Evolutionary conservation across 2,888 invertebrate genomes (phyloP), one percentile per base, ranked within the genome.

Genomic region (Timandra comae): DNA sequence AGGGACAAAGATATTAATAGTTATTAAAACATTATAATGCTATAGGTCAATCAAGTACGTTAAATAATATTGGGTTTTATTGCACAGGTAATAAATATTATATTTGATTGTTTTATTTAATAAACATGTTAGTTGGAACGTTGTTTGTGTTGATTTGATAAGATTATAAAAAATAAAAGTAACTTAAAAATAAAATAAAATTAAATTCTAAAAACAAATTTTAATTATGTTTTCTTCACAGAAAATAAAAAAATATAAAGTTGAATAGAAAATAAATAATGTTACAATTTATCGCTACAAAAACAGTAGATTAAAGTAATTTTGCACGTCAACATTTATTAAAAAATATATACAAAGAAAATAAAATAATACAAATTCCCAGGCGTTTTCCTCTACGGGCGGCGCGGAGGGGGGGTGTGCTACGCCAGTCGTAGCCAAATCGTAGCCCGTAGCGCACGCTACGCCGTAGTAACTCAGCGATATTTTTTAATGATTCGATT

Each of bases 401-500:
- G 46, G 46, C 47, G 49, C 53, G 64, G 59, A 70, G 57, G 78
- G 75, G 78, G 71, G 53, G 74, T 61, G 65, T 62, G 52, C 69
- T 70, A 67, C 80, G 78, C 67, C 80, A 84, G 82, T 84, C 72
- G 69, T 67, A 72, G 69, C 64, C 51, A 62, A 64, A 72, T 66
- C 79, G 79, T 76, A 70, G 76, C 61, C 52, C 74, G 70, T 69
- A 70, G 72, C 69, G 58, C 62, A 49, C 78, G 80, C 78, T 77
- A 76, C 79, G 74, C 37, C 56, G 63, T 48, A 40, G 46, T 37
- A 25, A 33, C 10, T 1, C 6, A 16, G 6, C 1, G 16, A 16
- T 16, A 16, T 16, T 16, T 16, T 16, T 16, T 16, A 16, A 16
- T 16, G 16, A 16, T 16, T 16, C 16, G 16, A 5, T 16, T 16